Evolutionary conservation across 2,888 invertebrate genomes (phyloP), one percentile per base, ranked within the genome.

Genomic region (Hoplodrina blanda): DNA sequence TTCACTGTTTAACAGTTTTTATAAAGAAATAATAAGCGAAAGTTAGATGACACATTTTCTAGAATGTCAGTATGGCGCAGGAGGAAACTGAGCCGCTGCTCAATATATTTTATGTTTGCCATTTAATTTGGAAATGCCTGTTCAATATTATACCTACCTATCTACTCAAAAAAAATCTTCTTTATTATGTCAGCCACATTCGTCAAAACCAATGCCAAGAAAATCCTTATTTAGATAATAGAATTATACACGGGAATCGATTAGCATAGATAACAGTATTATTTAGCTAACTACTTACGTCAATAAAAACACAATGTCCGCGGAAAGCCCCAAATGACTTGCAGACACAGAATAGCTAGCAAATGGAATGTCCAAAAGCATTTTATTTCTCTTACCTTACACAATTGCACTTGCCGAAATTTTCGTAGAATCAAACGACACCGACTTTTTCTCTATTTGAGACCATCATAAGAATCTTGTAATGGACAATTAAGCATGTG

Each of bases 271-370:
- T 76, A 77, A 75, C 78, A 73, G 78, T 74, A 70, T 53, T 65
- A 74, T 73, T 75, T 69, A 73, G 61, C 59, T 57, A 79, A 77
- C 60, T 71, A 80, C 20, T 25, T 53, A 20, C 82, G 72, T 81
- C 82, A 79, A 77, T 76, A 70, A 72, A 72, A 81, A 73, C 62
- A 75, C 84, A 71, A 73, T 62, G 74, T 66, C 62, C 41, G 69
- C 59, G 83, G 82, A 84, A 84, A 81, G 73, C 59, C 83, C 84
- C 79, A 81, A 74, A 64, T 67, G 67, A 80, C 46, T 83, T 53
- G 57, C 52, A 54, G 19, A 57, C 57, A 64, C 46, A 15, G 81
- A 77, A 11, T 52, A 49, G 15, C 11, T 52, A 55, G n/a, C 1
- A n/a, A 62, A 69, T 64, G 62, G 57, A 81, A 77, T 52, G 13